These are phyloP conservation scores for Phymastichus coffea DNA, from an alignment of 1,140 invertebrate species.

Conservation along the genomic window DNA sequence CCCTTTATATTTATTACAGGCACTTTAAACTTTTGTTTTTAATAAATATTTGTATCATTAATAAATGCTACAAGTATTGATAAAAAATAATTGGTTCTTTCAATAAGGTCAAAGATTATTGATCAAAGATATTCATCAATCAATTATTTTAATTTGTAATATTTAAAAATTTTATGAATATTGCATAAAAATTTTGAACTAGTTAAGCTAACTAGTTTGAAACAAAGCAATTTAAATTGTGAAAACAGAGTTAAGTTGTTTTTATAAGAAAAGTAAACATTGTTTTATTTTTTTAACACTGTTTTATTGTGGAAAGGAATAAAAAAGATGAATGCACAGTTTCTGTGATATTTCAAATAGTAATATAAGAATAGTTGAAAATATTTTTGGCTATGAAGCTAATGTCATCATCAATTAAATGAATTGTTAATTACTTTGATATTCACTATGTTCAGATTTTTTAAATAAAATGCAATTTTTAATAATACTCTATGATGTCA, in stretches of 20 bases:
- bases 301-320: background rate
- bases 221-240: background rate
- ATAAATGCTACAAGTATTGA: too few species aligned
- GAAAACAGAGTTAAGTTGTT: background rate
- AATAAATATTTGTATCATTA: background rate
- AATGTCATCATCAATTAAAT: background rate
- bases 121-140: too few species aligned
- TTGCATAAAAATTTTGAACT: too few species aligned
- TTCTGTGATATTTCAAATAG: conserved; percentile 13
- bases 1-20: background rate
- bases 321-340: background rate
- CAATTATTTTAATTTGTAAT: too few species aligned
- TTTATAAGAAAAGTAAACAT: background rate
- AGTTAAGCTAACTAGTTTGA: too few species aligned
- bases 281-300: background rate
- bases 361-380: background rate
- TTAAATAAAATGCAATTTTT: conserved; percentile 13
- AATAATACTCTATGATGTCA: background rate
- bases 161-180: too few species aligned
- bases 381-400: background rate
- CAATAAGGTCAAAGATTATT: too few species aligned
- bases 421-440: background rate
- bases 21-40: conserved; percentile 3
- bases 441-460: background rate
- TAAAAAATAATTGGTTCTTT: too few species aligned